Evolutionary conservation across 2,113 vertebrate species (phyloP).

Genomic region (Lichenostomus cassidix): DNA sequence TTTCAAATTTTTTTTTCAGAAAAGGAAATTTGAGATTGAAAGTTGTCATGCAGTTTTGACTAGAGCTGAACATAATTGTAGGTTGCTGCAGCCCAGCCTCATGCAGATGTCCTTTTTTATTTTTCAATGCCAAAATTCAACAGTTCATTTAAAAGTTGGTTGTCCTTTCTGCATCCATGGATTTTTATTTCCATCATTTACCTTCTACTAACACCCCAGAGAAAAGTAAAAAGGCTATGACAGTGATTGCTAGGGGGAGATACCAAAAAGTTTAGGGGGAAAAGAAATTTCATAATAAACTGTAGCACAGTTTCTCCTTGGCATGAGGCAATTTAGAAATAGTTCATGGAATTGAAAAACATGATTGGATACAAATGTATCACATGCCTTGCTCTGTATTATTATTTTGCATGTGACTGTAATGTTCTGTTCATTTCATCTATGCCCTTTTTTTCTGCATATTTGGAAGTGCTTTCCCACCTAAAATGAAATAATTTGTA

Average conservation of each 20-base stretch:
- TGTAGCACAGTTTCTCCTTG: not conserved
- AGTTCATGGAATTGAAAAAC: not conserved
- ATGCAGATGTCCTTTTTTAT: not conserved
- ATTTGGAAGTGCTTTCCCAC: not conserved
- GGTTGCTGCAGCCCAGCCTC: not conserved
- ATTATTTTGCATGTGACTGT: not conserved
- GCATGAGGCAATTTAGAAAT: conserved; percentile 9
- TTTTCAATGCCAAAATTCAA: not conserved
- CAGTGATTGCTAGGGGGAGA: not conserved
- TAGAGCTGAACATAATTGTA: not conserved
- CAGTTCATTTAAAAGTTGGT: not conserved
- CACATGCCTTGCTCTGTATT: not conserved
- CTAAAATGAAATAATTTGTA: not conserved
- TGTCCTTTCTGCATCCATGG: not conserved
- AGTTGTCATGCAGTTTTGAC: not conserved
- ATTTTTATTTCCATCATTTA: not conserved
- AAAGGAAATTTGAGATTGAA: not conserved
- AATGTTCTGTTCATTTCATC: not conserved
- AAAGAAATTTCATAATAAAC: not conserved
- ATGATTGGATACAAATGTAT: not conserved
- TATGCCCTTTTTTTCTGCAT: not conserved
- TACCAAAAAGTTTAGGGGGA: not conserved
- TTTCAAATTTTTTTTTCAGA: not conserved
- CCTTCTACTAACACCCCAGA: not conserved
- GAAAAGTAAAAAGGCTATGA: not conserved